Percentiles rank a stretch among this genome's conserved stretches.
Conservation (phyloP, 1,140 invertebrate genomes). For the Macrobrachium nipponense region DNA sequence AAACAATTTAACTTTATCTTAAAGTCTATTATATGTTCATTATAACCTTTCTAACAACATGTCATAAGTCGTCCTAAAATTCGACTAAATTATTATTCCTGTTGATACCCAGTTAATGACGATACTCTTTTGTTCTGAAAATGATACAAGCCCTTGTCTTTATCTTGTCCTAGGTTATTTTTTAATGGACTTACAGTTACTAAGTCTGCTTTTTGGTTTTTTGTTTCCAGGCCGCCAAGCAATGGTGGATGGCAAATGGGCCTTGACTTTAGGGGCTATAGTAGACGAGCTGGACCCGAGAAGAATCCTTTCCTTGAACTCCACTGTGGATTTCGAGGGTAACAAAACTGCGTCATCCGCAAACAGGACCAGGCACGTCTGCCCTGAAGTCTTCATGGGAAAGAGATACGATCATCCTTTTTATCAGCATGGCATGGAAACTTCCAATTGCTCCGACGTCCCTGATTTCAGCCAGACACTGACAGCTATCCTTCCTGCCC, state of each 20-base stretch:
- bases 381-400: constrained; percentile 28
- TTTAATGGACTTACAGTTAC: not conserved
- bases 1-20: too few species aligned
- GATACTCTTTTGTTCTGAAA: too few species aligned
- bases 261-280: not conserved
- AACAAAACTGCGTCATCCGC: not conserved
- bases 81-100: too few species aligned
- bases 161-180: not conserved
- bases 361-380: constrained; percentile 11
- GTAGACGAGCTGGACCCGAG: not conserved
- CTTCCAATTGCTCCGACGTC: not conserved
- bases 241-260: constrained; percentile 5
- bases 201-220: not conserved
- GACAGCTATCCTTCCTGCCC: constrained; percentile 17
- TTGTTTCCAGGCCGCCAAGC: not conserved
- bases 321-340: not conserved
- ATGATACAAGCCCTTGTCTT: not conserved
- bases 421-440: constrained; percentile 29
- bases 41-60: too few species aligned
- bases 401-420: not conserved
- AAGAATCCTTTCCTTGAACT: not conserved
- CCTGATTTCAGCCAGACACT: not conserved
- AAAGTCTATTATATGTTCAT: too few species aligned
- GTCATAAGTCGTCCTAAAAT: too few species aligned
- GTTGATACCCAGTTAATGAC: too few species aligned